These are phyloP conservation scores for Epiblema foenella DNA, from an alignment of 2,888 invertebrate genomes.

Conservation along the genomic window DNA sequence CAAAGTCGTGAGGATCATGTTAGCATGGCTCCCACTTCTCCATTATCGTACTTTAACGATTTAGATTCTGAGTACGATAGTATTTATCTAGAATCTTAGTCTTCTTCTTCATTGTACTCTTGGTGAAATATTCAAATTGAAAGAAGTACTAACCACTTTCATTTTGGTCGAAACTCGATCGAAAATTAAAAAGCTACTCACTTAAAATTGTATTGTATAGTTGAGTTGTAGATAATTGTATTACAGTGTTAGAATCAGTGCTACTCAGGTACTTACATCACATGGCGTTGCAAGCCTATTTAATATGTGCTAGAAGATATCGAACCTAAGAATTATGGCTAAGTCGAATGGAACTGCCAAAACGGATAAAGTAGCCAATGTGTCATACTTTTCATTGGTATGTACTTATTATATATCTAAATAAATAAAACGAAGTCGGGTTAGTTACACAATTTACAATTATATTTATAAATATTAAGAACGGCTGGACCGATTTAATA, in stretches of 20 bases:
- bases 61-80: background rate
- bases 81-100: background rate
- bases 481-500: too few relatives aligned
- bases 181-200: background rate
- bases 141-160: background rate
- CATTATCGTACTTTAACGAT: too few relatives aligned
- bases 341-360: background rate
- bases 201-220: background rate
- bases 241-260: background rate
- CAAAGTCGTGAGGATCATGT: too few relatives aligned
- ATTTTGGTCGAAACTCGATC: background rate
- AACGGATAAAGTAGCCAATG: background rate
- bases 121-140: background rate
- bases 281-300: background rate
- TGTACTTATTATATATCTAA: background rate
- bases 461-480: too few relatives aligned
- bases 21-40: too few relatives aligned
- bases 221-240: background rate
- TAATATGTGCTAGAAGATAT: background rate
- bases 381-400: conserved; percentile 11
- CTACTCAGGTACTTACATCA: background rate
- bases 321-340: background rate
- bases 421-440: too few relatives aligned
- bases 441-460: too few relatives aligned
- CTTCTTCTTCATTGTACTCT: background rate